Evolutionary conservation across 2,888 invertebrate genomes (phyloP), one percentile per base, ranked within the genome.

Genomic region (Drosophila maculinotata): DNA sequence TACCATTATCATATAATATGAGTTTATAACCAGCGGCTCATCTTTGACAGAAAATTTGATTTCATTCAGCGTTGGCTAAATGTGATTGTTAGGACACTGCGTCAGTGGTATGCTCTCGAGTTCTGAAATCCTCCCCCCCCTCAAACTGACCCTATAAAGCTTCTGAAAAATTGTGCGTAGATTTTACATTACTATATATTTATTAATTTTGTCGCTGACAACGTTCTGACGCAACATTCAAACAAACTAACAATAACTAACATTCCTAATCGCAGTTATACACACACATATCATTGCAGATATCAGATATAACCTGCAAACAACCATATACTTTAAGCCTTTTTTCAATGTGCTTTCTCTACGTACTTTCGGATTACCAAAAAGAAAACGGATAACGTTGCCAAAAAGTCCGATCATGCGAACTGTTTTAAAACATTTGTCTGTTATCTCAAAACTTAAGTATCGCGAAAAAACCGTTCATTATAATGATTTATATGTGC

Each of bases 401-500:
- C 39, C 15, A 9, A 42, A 4, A 3, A 20, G 15, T 60, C 3
- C 17, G n/a, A 38, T 38, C 28, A 62, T 41, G 14, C n/a, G 31
- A 41, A 51, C 26, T 7, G 33, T 35, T 68, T 15, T 28, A 2
- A 47, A 45, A 30, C 17, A 36, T 6, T 26, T 60, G 26, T 45
- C 31, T 74, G 48, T 48, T 69, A 69, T 69, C 69, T 53, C 30
- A 7, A 30, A 23, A 38, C 15, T 42, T 47, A 14, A 41, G n/a
- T 23, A 38, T 14, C 23, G 42, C 26, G 1, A 26, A 28, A 35
- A 64, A 49, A 39, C 30, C 30, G 51, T 58, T 28, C 33, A 42
- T 69, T 48, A 30, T 44, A 59, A 41, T 65, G 66, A 63, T 47
- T 62, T 63, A 47, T 63, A 47, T 30, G 48, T 35, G 15, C 45